A percentile compares a stretch with the other conserved stretches of the same genome.
phyloP scores from a whole-genome alignment of 2,888 invertebrate genomes.

The Drepana falcataria region DNA sequence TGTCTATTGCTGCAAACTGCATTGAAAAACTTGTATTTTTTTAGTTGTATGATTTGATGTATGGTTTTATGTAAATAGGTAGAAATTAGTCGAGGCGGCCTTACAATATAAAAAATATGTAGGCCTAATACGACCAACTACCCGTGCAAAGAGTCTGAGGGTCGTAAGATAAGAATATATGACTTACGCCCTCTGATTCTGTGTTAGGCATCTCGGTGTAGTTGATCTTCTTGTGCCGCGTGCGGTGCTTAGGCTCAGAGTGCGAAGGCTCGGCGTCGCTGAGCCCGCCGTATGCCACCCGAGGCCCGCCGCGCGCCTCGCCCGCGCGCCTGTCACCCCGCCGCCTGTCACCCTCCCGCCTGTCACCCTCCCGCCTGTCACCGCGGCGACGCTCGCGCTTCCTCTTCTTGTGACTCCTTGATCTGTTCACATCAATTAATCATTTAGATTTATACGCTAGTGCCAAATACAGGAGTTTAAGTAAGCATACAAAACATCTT shows the following conservation, averaged over 20 bases:
- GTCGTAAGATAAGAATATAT: neutral
- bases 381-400: constrained; percentile 33
- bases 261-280: constrained; percentile 75
- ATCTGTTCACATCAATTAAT: neutral
- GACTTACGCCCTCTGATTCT: constrained; percentile 84
- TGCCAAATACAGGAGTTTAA: no score
- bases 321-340: constrained; percentile 48
- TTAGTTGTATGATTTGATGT: no score
- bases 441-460: no score
- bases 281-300: constrained; percentile 79
- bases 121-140: no score
- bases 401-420: constrained; percentile 12
- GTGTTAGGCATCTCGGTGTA: constrained; percentile 87
- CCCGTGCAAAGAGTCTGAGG: no score
- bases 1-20: no score
- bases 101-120: no score
- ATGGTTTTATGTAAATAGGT: no score
- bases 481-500: no score
- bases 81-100: no score
- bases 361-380: constrained; percentile 23
- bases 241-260: constrained; percentile 81
- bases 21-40: no score
- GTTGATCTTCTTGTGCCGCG: constrained; percentile 85
- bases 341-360: constrained; percentile 49
- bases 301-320: constrained; percentile 53